Base-by-base conservation (phyloP, 2,888 invertebrate genomes). In the Agrotis segetum region DNA sequence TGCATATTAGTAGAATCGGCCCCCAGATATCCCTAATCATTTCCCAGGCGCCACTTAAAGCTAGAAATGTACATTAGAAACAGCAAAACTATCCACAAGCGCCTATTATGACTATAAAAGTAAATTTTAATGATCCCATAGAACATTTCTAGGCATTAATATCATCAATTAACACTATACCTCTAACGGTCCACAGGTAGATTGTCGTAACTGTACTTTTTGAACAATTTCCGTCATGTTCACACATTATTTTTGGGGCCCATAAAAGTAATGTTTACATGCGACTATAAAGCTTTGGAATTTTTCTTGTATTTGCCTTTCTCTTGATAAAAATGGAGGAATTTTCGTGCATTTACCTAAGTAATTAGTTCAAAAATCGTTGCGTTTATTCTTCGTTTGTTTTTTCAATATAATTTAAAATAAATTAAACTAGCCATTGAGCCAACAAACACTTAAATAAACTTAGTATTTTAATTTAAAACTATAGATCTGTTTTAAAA, bases 111-210 rank as follows among this genome's bases (percentile, higher is more conserved):
- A 63, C 74, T 74, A 75, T 82, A 84, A 82, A 82, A 78, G 74
- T 79, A 74, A 65, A 70, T 59, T 79, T 79, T 73, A 75, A 82
- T 82, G 63, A 69, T 68, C 71, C 67, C 71, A 80, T 67, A 67
- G 47, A 76, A 62, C 68, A 74, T 75, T 85, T 85, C 68, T 84
- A 74, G 63, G 74, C 52, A 64, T 68, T 78, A 87, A 87, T 85
- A 81, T 80, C 83, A 86, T 76, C 85, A 87, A 85, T 88, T 89
- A 88, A 76, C 80, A 72, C 65, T 64, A 67, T 64, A 71, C 77
- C 71, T 85, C 82, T 85, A 87, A 85, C 76, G 77, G 74, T 65
- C 44, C 53, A 53, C 64, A 52, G 50, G 61, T 65, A 76, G 74
- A 73, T 78, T 70, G 77, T 79, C 69, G 60, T 82, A 81, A 83